Evolutionary conservation across 2,113 vertebrate species (phyloP).

Genomic region (Callorhinus ursinus): DNA sequence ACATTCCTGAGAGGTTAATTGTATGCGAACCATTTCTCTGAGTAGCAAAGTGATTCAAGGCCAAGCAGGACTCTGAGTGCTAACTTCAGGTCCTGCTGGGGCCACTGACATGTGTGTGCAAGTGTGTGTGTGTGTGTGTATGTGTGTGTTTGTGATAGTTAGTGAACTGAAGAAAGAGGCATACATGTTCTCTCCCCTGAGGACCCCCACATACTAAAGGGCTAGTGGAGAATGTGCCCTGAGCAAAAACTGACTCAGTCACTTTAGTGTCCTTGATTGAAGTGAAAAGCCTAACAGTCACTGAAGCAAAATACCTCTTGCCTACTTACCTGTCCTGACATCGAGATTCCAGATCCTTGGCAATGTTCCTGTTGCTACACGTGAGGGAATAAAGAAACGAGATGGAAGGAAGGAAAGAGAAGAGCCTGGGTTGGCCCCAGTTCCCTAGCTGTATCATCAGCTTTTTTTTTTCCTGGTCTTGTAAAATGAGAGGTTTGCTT

Average conservation of each 20-base stretch:
- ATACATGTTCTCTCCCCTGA: neutral
- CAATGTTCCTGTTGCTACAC: neutral
- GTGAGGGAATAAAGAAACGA: neutral
- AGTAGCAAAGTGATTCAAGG: neutral
- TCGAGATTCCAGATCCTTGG: neutral
- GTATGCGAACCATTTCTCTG: neutral
- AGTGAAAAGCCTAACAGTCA: neutral
- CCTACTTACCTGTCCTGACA: neutral
- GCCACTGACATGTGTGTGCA: neutral
- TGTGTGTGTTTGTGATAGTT: too few species aligned
- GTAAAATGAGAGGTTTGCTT: neutral
- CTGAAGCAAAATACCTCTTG: neutral
- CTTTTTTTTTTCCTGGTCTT: neutral
- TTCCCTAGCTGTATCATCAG: neutral
- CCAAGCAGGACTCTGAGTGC: neutral
- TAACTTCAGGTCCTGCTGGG: neutral
- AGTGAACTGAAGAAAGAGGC: neutral
- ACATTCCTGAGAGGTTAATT: constrained; percentile 29
- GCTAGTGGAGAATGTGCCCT: too few species aligned
- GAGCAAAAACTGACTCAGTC: neutral
- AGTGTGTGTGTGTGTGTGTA: neutral
- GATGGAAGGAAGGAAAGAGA: neutral
- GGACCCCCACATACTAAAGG: neutral
- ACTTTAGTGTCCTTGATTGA: too few species aligned
- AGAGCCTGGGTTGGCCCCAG: neutral